A percentile compares a stretch with the other conserved stretches of the same genome.
Evolutionary conservation across 2,888 invertebrate genomes (phyloP).

Genomic region (Alloplasta piceator): DNA sequence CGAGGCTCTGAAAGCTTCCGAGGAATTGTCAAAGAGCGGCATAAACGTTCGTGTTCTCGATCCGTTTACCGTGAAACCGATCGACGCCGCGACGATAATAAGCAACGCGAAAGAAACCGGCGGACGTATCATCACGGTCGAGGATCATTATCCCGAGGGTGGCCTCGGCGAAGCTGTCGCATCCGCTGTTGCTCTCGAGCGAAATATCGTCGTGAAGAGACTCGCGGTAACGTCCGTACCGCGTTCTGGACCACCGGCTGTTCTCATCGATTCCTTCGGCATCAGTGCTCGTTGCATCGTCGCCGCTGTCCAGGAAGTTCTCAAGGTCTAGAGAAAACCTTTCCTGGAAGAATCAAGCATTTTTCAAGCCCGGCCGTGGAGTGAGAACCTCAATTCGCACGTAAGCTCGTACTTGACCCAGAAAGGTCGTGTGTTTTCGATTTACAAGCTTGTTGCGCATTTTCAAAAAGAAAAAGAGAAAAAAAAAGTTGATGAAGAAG

Average conservation of each 20-base stretch:
- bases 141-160: slow-evolving; percentile 98
- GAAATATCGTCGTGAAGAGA: slow-evolving; percentile 89
- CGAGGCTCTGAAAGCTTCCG: slow-evolving; percentile 94
- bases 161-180: slow-evolving; percentile 98
- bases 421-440: slow-evolving; percentile 43
- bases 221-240: slow-evolving; percentile 93
- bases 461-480: slow-evolving; percentile 9
- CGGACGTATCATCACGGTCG: slow-evolving; percentile 95
- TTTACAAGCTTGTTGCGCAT: slow-evolving; percentile 29
- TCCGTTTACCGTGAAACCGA: slow-evolving; percentile 97
- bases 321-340: slow-evolving; percentile 82
- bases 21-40: slow-evolving; percentile 88
- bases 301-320: slow-evolving; percentile 87
- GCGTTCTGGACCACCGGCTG: slow-evolving; percentile 95
- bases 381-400: slow-evolving; percentile 14
- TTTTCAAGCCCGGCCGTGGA: not conserved
- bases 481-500: slow-evolving; percentile 13
- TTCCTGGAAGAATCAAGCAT: no score
- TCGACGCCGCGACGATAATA: slow-evolving; percentile 92
- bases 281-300: slow-evolving; percentile 93
- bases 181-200: slow-evolving; percentile 90
- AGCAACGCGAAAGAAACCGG: slow-evolving; percentile 91
- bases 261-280: slow-evolving; percentile 94
- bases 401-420: slow-evolving; percentile 36
- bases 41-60: slow-evolving; percentile 94